Evolutionary conservation across 1,140 invertebrate genomes (phyloP).

Genomic region (Drosophila seguyi): DNA sequence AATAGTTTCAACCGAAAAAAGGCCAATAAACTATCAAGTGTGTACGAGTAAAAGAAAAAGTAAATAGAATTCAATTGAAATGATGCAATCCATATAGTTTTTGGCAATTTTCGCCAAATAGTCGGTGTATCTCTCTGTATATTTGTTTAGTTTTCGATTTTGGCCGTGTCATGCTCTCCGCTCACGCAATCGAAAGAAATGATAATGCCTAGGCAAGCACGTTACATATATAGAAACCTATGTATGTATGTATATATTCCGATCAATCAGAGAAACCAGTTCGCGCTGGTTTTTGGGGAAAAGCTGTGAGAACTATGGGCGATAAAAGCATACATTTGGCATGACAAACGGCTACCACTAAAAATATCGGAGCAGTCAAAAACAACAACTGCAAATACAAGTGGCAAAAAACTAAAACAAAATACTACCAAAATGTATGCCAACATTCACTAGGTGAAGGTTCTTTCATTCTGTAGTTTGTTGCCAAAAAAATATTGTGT

Average conservation of each 20-base stretch:
- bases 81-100: slow-evolving; percentile 57
- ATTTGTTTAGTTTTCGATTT: slow-evolving; percentile 30
- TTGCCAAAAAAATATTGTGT: slow-evolving; percentile 49
- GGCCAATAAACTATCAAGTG: not conserved
- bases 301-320: slow-evolving; percentile 37
- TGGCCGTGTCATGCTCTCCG: slow-evolving; percentile 45
- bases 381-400: slow-evolving; percentile 5
- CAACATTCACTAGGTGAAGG: slow-evolving; percentile 71
- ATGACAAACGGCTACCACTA: slow-evolving; percentile 44
- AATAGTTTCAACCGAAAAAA: not conserved
- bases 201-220: slow-evolving; percentile 22
- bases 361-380: slow-evolving; percentile 54
- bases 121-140: slow-evolving; percentile 9
- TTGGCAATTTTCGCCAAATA: slow-evolving; percentile 32
- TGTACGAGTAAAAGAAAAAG: slow-evolving; percentile 14
- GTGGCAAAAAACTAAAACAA: slow-evolving; percentile 44
- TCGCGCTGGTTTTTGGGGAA: slow-evolving; percentile 30
- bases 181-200: slow-evolving; percentile 52
- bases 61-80: slow-evolving; percentile 44
- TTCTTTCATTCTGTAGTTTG: slow-evolving; percentile 46
- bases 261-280: slow-evolving; percentile 42
- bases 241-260: slow-evolving; percentile 9
- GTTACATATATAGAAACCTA: not conserved
- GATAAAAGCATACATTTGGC: slow-evolving; percentile 60
- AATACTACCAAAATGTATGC: slow-evolving; percentile 66